Evolutionary conservation across 2,888 invertebrate genomes (phyloP).

Genomic region (Amiota minor): DNA sequence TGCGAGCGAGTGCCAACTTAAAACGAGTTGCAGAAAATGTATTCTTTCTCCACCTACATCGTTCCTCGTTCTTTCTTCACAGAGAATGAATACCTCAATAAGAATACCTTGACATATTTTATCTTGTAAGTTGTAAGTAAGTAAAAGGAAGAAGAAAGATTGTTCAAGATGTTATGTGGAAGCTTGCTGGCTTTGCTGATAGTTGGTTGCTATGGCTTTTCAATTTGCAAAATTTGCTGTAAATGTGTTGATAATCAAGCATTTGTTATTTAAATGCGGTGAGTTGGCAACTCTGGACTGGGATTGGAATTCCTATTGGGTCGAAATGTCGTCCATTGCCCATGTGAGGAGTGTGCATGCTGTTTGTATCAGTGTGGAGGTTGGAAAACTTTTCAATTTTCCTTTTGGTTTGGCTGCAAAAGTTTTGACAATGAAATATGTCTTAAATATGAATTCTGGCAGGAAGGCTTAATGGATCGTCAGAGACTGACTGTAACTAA

Average conservation of each 20-base stretch:
- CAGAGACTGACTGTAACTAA: too few species aligned
- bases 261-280: slow-evolving; percentile 31
- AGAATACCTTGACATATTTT: slow-evolving; percentile 62
- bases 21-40: background rate
- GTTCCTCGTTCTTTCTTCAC: too few species aligned
- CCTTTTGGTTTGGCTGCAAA: background rate
- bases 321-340: background rate
- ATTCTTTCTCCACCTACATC: too few species aligned
- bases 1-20: background rate
- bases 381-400: slow-evolving; percentile 26
- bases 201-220: slow-evolving; percentile 50
- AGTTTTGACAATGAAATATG: slow-evolving; percentile 29
- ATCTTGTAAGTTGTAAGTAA: slow-evolving; percentile 7
- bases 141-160: background rate
- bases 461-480: too few species aligned
- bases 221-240: slow-evolving; percentile 57
- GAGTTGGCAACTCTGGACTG: slow-evolving; percentile 6
- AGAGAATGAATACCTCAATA: background rate
- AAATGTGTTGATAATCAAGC: slow-evolving; percentile 59
- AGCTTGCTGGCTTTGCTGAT: background rate
- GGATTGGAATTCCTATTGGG: background rate
- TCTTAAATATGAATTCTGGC: slow-evolving; percentile 20
- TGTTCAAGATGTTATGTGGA: too few species aligned
- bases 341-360: background rate
- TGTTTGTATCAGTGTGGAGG: too few species aligned